A percentile compares a stretch with the other conserved stretches of the same genome.
Evolutionary conservation across 2,113 vertebrate genomes (phyloP).

Genomic region (Hiodon tergisus): DNA sequence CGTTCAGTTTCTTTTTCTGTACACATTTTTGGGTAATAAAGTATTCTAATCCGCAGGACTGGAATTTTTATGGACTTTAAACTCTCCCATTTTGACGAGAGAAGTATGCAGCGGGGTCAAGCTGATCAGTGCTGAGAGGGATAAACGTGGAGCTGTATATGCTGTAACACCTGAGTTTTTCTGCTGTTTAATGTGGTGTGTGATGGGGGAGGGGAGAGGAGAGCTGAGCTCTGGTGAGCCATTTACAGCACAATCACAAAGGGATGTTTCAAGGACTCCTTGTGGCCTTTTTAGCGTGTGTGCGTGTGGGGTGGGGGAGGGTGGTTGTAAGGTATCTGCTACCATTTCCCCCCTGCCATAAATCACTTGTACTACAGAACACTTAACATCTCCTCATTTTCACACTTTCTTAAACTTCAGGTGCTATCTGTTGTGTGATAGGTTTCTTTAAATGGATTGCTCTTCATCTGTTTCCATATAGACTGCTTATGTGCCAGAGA

Average conservation of each 20-base stretch:
- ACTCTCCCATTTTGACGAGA: too few species aligned
- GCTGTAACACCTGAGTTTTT: constrained; percentile 43
- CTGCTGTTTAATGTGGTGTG: constrained; percentile 2
- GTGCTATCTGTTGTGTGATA: background rate
- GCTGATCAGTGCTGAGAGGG: constrained; percentile 26
- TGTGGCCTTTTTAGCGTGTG: constrained; percentile 12
- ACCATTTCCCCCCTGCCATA: constrained; percentile 1
- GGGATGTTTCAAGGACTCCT: constrained; percentile 5
- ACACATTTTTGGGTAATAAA: background rate
- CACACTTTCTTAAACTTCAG: background rate
- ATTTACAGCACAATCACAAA: background rate
- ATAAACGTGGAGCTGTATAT: constrained; percentile 35
- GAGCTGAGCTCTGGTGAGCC: background rate
- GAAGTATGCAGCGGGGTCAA: too few species aligned
- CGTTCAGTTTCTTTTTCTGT: constrained; percentile 4
- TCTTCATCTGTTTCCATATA: too few species aligned
- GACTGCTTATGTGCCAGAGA: too few species aligned
- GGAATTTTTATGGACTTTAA: too few species aligned
- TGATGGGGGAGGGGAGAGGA: background rate
- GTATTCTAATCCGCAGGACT: background rate
- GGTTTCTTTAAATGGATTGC: background rate
- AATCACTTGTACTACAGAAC: background rate
- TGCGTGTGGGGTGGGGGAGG: constrained; percentile 6
- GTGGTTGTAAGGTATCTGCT: constrained; percentile 19
- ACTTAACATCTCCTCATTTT: constrained; percentile 5